phyloP scores from a whole-genome alignment of 2,797 vertebrate species.

The Mycteria americana region DNA sequence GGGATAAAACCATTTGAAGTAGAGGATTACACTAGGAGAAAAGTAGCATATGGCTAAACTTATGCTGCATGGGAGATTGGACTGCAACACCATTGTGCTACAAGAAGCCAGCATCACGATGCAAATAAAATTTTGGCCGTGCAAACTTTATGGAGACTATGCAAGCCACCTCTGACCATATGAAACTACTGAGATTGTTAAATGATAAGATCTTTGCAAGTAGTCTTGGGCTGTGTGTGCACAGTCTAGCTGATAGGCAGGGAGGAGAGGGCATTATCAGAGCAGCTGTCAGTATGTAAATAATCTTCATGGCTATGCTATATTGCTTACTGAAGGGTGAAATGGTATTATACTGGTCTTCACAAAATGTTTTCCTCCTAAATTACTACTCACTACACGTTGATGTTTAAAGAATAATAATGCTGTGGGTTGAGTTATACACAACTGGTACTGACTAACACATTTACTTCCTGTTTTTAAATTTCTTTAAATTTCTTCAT shows the following conservation, averaged over 20 bases:
- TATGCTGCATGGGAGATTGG: background rate
- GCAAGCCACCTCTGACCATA: background rate
- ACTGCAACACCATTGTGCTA: background rate
- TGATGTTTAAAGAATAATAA: background rate
- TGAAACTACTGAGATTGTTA: background rate
- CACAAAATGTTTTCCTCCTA: background rate
- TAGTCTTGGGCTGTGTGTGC: background rate
- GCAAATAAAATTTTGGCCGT: background rate
- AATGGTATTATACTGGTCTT: background rate
- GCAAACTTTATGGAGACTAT: background rate
- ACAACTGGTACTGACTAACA: background rate
- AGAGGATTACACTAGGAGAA: background rate
- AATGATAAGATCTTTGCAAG: background rate
- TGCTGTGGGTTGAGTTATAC: background rate
- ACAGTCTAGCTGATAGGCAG: background rate
- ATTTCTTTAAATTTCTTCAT: background rate
- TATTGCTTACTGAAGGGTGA: slow-evolving; percentile 11
- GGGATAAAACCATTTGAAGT: background rate
- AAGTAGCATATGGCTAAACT: background rate
- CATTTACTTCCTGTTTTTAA: background rate
- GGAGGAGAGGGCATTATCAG: background rate
- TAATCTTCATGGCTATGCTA: background rate
- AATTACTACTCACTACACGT: background rate
- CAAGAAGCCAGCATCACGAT: background rate
- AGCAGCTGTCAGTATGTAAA: background rate